phyloP scores from a whole-genome alignment of 1,140 invertebrate genomes.

The Tetraneura akinire region DNA sequence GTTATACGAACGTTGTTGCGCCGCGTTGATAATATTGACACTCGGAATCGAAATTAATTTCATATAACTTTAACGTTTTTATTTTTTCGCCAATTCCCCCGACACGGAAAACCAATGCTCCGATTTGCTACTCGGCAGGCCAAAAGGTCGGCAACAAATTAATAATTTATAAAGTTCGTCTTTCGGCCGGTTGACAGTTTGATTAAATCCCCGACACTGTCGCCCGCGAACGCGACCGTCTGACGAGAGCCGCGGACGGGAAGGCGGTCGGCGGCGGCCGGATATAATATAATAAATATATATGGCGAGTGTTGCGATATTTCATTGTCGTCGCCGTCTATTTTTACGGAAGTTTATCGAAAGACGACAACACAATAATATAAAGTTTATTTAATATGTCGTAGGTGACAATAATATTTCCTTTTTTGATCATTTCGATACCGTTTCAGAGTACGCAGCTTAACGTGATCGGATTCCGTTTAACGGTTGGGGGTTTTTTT shows the following conservation, averaged over 20 bases:
- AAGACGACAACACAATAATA: too few species aligned
- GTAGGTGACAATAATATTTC: too few species aligned
- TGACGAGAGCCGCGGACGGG: too few species aligned
- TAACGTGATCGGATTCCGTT: too few species aligned
- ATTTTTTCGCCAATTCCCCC: conserved; percentile 8
- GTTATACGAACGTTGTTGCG: neutral
- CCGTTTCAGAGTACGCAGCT: too few species aligned
- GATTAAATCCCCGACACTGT: conserved; percentile 9
- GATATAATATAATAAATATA: neutral
- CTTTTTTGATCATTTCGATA: too few species aligned
- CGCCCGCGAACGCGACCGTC: neutral
- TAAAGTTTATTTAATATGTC: too few species aligned
- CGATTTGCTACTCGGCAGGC: conserved; percentile 8
- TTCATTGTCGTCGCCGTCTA: conserved; percentile 8
- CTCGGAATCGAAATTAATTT: conserved; percentile 26
- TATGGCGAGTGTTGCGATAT: neutral
- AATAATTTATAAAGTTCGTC: conserved; percentile 37
- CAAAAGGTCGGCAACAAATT: conserved; percentile 27
- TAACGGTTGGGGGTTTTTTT: too few species aligned
- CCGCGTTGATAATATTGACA: neutral
- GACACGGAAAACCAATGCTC: conserved; percentile 23
- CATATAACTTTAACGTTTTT: conserved; percentile 12
- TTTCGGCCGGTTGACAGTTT: conserved; percentile 16
- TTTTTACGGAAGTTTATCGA: neutral
- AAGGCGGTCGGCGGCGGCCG: too few species aligned